Conservation (phyloP, 2,888 invertebrate species). For the Argyresthia albistria region DNA sequence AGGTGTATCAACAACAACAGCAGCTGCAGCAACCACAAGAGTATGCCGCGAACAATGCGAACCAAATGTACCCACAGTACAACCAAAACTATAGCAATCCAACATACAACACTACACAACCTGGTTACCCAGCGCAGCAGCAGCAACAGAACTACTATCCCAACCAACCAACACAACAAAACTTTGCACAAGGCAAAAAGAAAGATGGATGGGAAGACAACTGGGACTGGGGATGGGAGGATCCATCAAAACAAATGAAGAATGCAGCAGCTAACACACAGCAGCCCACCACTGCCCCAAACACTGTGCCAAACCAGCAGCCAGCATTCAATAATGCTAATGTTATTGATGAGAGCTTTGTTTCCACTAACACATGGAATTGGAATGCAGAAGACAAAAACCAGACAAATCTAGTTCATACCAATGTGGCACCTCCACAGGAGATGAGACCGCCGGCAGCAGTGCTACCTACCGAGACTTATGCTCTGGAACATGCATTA, state of each 20-base stretch:
- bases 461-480: slow-evolving; percentile 16
- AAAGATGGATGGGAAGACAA: slow-evolving; percentile 55
- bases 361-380: slow-evolving; percentile 72
- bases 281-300: slow-evolving; percentile 16
- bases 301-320: slow-evolving; percentile 19
- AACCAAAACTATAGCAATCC: slow-evolving; percentile 42
- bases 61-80: slow-evolving; percentile 34
- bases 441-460: slow-evolving; percentile 18
- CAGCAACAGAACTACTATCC: slow-evolving; percentile 38
- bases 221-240: slow-evolving; percentile 77
- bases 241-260: slow-evolving; percentile 51
- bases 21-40: slow-evolving; percentile 17
- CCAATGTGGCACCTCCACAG: slow-evolving; percentile 9
- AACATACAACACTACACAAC: slow-evolving; percentile 29
- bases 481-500: slow-evolving; percentile 8
- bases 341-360: slow-evolving; percentile 73
- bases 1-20: slow-evolving; percentile 33
- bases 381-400: slow-evolving; percentile 72
- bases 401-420: slow-evolving; percentile 17
- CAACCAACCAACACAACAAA: slow-evolving; percentile 30
- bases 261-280: slow-evolving; percentile 24
- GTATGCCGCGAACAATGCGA: slow-evolving; percentile 13
- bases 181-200: slow-evolving; percentile 24
- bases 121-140: slow-evolving; percentile 31
- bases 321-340: slow-evolving; percentile 50